Evolutionary conservation across 2,797 vertebrate species (phyloP), one percentile per base, ranked within the genome.

Genomic region (Lophura swinhoii): DNA sequence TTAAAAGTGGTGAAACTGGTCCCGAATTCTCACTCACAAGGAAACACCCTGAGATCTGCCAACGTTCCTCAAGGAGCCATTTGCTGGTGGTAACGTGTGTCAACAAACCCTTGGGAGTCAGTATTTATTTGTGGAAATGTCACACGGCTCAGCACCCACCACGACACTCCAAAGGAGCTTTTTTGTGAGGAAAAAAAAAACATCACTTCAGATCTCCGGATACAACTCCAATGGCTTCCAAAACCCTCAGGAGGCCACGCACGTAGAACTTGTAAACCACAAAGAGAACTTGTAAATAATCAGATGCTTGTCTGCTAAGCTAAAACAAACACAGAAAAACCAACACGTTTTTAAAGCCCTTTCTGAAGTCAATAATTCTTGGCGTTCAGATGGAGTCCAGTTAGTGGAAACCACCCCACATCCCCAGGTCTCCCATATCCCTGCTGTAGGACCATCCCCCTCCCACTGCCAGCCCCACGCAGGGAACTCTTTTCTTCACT

Each of bases 161-260:
- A 56, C 63, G 64, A 41, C 73, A 23, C 63, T 3, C 55, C 86
- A n/a, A 49, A 12, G 43, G 28, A 33, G 22, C 4, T 48, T 59
- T 59, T n/a, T 56, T 70, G 43, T 5, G 35, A 87, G 72, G 18
- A 22, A 83, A 90, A 83, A 51, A 51, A 26, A 17, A 37, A 35
- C 44, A 33, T 89, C 83, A 53, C 66, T 95, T 81, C 44, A 21
- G 41, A 84, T 89, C 56, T 94, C 76, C 33, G 23, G 48, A 84
- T 88, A 37, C n/a, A 7, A 46, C 14, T 92, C 84, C 81, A 89
- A 85, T 6, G 46, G 86, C 21, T 66, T 78, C 60, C 77, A 21
- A 14, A 53, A n/a, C 12, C 91, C 93, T 84, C 93, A 85, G 91
- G 80, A 96, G 88, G 85, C 75, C 69, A 28, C 67, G 16, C 53